These are phyloP conservation scores for Pseudolaguvia tuberculata DNA, from an alignment of 2,113 vertebrate species.

Conservation along the genomic window DNA sequence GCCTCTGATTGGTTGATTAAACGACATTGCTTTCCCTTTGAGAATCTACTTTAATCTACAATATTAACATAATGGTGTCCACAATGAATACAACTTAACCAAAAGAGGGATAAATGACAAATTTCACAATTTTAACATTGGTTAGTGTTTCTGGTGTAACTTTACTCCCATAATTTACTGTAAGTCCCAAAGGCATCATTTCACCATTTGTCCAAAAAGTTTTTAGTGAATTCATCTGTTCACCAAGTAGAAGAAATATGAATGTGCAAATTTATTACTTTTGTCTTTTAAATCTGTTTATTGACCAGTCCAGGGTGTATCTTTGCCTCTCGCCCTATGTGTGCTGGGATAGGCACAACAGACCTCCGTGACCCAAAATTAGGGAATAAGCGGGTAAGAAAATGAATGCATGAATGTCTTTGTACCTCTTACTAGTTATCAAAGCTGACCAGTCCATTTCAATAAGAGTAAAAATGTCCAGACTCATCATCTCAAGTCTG, in stretches of 20 bases:
- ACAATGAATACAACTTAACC: conserved; percentile 66
- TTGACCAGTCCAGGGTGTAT: too few species aligned
- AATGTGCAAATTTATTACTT: conserved; percentile 13
- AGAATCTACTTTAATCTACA: conserved; percentile 71
- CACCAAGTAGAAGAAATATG: neutral
- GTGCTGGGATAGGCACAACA: too few species aligned
- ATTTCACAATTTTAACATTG: conserved; percentile 92
- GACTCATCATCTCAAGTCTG: neutral
- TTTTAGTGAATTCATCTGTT: conserved; percentile 46
- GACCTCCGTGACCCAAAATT: too few species aligned
- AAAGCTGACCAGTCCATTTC: neutral
- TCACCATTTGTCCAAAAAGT: conserved; percentile 54
- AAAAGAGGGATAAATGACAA: conserved; percentile 71
- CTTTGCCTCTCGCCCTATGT: too few species aligned
- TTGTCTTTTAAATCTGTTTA: neutral
- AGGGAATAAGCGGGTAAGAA: too few species aligned
- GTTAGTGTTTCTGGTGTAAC: conserved; percentile 88
- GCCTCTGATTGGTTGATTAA: conserved; percentile 75
- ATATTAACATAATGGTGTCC: too few species aligned
- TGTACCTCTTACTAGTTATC: neutral
- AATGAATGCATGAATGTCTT: too few species aligned
- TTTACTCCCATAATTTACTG: conserved; percentile 83
- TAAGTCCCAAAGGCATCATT: conserved; percentile 88
- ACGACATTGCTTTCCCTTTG: conserved; percentile 61
- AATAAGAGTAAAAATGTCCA: neutral